These are phyloP conservation scores for Muricea muricata DNA, from an alignment of 92 coral and sea anemone species.

Conservation along the genomic window DNA sequence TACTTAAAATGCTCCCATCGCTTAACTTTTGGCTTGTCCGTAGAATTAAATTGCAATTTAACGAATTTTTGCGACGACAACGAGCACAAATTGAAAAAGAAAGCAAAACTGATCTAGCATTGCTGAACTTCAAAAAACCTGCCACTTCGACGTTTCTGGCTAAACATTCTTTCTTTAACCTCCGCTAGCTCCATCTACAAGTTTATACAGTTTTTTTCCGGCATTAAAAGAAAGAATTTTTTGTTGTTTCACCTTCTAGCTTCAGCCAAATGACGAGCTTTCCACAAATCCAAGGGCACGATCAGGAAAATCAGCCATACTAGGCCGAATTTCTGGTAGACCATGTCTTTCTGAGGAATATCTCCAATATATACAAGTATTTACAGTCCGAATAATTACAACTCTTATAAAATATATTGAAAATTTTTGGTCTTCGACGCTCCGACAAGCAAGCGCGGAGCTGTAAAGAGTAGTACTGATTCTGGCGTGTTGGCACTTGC, in stretches of 20 bases:
- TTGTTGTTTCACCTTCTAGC: slow-evolving; percentile 1
- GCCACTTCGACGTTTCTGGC: too few relatives aligned
- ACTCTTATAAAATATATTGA: neutral
- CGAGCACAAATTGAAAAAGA: too few relatives aligned
- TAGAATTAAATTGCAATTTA: too few relatives aligned
- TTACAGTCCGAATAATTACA: neutral
- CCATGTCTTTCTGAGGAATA: slow-evolving; percentile 21
- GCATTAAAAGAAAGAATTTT: neutral
- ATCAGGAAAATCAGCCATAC: slow-evolving; percentile 12
- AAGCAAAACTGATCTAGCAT: too few relatives aligned
- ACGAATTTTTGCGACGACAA: too few relatives aligned
- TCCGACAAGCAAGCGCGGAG: neutral
- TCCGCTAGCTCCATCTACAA: too few relatives aligned
- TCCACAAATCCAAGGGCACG: slow-evolving; percentile 14
- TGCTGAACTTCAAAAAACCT: too few relatives aligned
- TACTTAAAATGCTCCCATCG: too few relatives aligned
- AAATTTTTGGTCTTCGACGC: neutral
- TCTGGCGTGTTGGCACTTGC: neutral
- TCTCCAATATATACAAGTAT: neutral
- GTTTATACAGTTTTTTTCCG: too few relatives aligned
- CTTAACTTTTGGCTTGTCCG: too few relatives aligned
- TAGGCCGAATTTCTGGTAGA: slow-evolving; percentile 5
- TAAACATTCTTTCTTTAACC: too few relatives aligned
- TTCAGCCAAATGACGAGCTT: neutral
- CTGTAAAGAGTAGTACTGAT: neutral